Base-by-base conservation (phyloP, 2,888 invertebrate species). In the Caenorhabditis afra region DNA sequence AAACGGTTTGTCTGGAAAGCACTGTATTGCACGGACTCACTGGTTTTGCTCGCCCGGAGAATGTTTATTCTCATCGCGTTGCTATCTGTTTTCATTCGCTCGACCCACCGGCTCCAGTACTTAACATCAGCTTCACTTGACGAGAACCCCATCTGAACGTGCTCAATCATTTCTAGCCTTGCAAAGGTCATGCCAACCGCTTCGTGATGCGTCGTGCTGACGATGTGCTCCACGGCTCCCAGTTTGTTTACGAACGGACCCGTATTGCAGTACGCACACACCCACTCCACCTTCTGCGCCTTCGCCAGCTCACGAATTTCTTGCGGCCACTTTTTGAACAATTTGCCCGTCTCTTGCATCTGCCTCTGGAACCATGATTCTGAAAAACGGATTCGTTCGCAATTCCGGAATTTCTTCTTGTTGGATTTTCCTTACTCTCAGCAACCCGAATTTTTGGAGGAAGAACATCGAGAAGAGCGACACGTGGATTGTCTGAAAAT, bases 61-160 rank as follows among this genome's bases (percentile, higher is more conserved):
- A 47, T 47, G 18, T 47, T 47, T 18, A 47, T n/a, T 47, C 47
- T 47, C 18, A 5, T 47, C 4, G 47, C 5, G 52, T 18, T 22
- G 50, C 12, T 14, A 0, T 18, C 20, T 18, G 2, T 10, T 50
- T 8, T 11, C 20, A 20, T 12, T 16, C 50, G 12, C 20, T 22
- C 50, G 50, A 50, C 50, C 50, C 50, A 50, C 18, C 20, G 12
- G 44, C 16, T 44, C 59, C 59, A 59, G 16, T 16, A 59, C n/a
- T 20, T 1, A 14, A 57, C 12, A 12, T 57, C 57, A 1, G 39
- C 59, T 37, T 39, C 18, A 37, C 7, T 29, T 7, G 7, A 3
- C 29, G 7, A 29, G 29, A 7, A 7, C 29, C 3, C 7, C 29
- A 29, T 29, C 29, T 29, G 7, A 29, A 29, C 3, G 7, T n/a